Percentiles rank a stretch among this genome's conserved stretches.
Conservation (phyloP, 2,113 vertebrate species). For the Hyla sarda region DNA sequence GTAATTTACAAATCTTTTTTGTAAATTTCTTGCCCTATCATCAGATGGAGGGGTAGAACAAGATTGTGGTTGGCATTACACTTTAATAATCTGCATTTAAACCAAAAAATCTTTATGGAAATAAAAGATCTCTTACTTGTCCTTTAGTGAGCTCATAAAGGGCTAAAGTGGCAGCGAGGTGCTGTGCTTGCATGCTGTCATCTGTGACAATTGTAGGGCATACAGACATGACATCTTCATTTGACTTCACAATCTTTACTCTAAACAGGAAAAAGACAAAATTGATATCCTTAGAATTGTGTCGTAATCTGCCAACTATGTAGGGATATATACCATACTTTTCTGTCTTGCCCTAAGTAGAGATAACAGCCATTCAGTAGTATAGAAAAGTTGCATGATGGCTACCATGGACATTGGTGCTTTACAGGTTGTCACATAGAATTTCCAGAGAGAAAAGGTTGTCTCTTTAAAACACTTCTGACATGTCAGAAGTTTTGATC, state of each 20-base stretch:
- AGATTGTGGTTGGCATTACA: neutral
- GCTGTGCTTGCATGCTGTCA: constrained; percentile 96
- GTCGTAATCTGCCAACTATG: neutral
- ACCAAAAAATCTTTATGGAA: neutral
- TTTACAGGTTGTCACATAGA: neutral
- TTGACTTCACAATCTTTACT: constrained; percentile 81
- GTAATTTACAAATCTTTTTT: no score
- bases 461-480: no score
- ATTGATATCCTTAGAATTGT: no score
- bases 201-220: constrained; percentile 94
- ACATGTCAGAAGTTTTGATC: no score
- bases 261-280: constrained; percentile 67
- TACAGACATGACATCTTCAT: constrained; percentile 83
- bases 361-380: neutral
- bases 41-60: neutral
- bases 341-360: neutral
- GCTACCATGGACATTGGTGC: neutral
- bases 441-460: no score
- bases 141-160: constrained; percentile 93
- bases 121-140: constrained; percentile 78
- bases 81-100: neutral
- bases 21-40: no score
- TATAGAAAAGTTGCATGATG: neutral
- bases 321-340: neutral
- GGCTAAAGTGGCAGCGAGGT: constrained; percentile 90